Conservation (phyloP, 2,888 invertebrate genomes). For the Ommatoiulus sabulosus region DNA sequence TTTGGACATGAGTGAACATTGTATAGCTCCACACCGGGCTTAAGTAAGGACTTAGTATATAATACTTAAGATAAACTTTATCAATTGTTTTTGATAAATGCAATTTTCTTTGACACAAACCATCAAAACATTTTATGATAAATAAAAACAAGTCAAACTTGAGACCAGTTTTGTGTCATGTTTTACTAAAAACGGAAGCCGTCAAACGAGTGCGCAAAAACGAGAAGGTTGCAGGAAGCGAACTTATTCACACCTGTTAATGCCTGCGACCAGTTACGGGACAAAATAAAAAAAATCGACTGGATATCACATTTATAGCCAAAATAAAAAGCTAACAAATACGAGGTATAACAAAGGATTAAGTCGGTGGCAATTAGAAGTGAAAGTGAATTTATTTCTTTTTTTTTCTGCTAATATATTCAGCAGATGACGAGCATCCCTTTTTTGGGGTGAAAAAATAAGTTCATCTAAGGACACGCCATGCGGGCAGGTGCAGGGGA, state of each 20-base stretch:
- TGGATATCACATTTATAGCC: constrained; percentile 21
- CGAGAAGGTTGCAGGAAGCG: background rate
- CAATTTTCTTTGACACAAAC: no score
- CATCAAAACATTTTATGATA: background rate
- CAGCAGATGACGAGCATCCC: constrained; percentile 31
- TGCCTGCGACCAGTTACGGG: background rate
- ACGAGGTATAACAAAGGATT: constrained; percentile 31
- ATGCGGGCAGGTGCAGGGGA: constrained; percentile 1
- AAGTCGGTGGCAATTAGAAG: constrained; percentile 8
- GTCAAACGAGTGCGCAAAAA: background rate
- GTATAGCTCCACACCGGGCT: no score
- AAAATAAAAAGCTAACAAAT: background rate
- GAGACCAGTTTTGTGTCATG: background rate
- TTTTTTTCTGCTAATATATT: background rate
- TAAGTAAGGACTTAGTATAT: no score
- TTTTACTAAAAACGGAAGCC: constrained; percentile 9
- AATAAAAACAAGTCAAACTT: background rate
- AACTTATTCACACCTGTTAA: constrained; percentile 21
- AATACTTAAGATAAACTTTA: no score
- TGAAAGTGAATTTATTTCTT: background rate
- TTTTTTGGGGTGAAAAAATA: background rate
- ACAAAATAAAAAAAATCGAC: background rate
- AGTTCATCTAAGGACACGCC: constrained; percentile 5
- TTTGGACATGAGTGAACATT: no score
- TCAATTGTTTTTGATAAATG: no score